Percentiles rank a stretch among this genome's conserved stretches.
Evolutionary conservation across 2,888 invertebrate genomes (phyloP).

Genomic region (Cheilosia vernalis): DNA sequence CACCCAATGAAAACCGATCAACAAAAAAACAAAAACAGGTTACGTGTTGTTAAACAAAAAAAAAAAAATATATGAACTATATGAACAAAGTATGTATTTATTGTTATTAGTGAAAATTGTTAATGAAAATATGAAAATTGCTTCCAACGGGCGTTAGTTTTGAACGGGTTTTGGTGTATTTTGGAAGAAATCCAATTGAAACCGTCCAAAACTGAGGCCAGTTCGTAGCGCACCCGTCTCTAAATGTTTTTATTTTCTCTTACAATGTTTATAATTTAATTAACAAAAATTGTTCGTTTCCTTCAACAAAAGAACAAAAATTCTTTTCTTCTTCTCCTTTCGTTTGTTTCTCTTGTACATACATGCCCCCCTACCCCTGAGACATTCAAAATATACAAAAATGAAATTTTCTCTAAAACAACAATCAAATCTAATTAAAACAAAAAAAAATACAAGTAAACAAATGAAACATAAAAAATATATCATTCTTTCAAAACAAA

Average conservation of each 20-base stretch:
- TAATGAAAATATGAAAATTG: slow-evolving; percentile 55
- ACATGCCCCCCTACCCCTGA: slow-evolving; percentile 54
- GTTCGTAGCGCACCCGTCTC: slow-evolving; percentile 78
- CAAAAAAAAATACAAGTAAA: slow-evolving; percentile 77
- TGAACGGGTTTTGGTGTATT: slow-evolving; percentile 84
- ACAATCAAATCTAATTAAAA: slow-evolving; percentile 46
- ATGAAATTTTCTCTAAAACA: slow-evolving; percentile 39
- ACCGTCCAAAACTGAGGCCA: slow-evolving; percentile 84
- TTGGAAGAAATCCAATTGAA: slow-evolving; percentile 83
- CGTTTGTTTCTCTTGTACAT: slow-evolving; percentile 75
- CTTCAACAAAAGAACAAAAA: slow-evolving; percentile 13
- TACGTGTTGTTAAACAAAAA: slow-evolving; percentile 60
- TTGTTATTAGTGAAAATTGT: slow-evolving; percentile 64
- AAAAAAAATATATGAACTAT: slow-evolving; percentile 34
- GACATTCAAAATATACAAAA: slow-evolving; percentile 37
- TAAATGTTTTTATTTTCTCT: slow-evolving; percentile 51
- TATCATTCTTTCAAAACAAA: slow-evolving; percentile 51
- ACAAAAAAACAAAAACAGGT: slow-evolving; percentile 57
- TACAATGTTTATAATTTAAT: slow-evolving; percentile 27
- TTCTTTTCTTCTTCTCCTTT: slow-evolving; percentile 49
- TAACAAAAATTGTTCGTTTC: slow-evolving; percentile 14
- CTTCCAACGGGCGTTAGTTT: slow-evolving; percentile 82
- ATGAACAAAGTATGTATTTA: slow-evolving; percentile 9
- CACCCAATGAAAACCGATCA: slow-evolving; percentile 36
- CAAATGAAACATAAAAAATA: slow-evolving; percentile 77